Evolutionary conservation across 2,797 vertebrate genomes (phyloP).

Genomic region (Anguilla marmorata): DNA sequence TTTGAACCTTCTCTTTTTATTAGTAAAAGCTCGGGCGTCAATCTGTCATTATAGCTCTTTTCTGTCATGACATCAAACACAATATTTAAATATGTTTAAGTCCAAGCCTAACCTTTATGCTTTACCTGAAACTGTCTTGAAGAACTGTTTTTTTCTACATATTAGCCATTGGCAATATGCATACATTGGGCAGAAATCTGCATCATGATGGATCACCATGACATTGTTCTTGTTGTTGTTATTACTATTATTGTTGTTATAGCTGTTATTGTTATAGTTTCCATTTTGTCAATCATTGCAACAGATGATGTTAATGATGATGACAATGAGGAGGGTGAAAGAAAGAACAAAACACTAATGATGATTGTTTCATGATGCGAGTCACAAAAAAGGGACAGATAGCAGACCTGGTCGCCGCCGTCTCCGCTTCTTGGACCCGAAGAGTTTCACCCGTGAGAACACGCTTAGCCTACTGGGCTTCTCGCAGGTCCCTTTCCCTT

Average conservation of each 20-base stretch:
- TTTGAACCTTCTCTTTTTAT: neutral
- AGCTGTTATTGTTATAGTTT: neutral
- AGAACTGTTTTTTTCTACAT: neutral
- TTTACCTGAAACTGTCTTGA: neutral
- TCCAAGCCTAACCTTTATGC: neutral
- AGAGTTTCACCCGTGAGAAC: slow-evolving; percentile 97
- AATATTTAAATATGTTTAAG: neutral
- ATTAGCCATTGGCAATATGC: neutral
- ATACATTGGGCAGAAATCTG: neutral
- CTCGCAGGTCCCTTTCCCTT: slow-evolving; percentile 90
- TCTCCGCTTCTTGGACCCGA: slow-evolving; percentile 91
- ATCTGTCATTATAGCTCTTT: neutral
- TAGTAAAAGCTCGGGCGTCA: neutral
- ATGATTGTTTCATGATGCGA: slow-evolving; percentile 28
- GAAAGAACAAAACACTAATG: slow-evolving; percentile 16
- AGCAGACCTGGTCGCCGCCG: slow-evolving; percentile 89
- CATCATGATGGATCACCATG: neutral
- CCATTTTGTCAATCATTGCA: neutral
- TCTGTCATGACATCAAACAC: neutral
- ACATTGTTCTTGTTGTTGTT: neutral
- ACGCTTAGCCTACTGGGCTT: slow-evolving; percentile 93
- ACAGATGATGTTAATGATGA: slow-evolving; percentile 20
- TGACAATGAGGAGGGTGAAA: slow-evolving; percentile 45
- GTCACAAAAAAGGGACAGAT: slow-evolving; percentile 24
- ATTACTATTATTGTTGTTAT: neutral